These are phyloP conservation scores for Pseudopodoces humilis DNA, from an alignment of 2,113 vertebrate genomes.

Conservation along the genomic window DNA sequence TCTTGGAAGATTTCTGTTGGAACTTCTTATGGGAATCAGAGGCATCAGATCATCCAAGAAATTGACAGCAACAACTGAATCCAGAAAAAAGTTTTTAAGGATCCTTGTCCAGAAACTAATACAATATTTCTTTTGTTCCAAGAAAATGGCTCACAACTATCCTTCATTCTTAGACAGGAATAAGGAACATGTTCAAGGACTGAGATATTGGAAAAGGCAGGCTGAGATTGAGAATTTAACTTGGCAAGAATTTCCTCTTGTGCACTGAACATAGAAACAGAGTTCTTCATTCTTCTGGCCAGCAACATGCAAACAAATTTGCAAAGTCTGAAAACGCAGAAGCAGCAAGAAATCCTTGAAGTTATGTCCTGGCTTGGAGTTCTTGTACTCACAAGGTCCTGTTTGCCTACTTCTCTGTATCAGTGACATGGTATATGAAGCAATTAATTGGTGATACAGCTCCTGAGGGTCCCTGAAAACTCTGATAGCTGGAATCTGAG, in stretches of 20 bases:
- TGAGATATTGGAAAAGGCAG: not conserved
- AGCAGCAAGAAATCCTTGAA: not conserved
- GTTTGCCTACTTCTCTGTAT: not conserved
- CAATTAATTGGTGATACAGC: not conserved
- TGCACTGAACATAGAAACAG: not conserved
- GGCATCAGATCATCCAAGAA: not conserved
- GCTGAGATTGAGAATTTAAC: not conserved
- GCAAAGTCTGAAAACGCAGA: not conserved
- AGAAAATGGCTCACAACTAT: not conserved
- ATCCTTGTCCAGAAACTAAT: not conserved
- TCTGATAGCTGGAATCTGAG: not conserved
- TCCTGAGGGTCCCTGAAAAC: not conserved
- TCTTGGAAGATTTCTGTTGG: not conserved
- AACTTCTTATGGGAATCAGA: not conserved
- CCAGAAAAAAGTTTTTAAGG: not conserved
- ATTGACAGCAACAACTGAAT: not conserved
- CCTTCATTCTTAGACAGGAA: not conserved
- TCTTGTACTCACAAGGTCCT: not conserved
- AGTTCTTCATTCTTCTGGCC: not conserved
- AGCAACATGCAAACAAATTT: not conserved
- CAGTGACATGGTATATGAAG: not conserved
- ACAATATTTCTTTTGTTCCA: not conserved
- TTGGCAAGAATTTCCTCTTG: not conserved
- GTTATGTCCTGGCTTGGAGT: not conserved
- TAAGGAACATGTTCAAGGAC: not conserved